Evolutionary conservation across 2,888 invertebrate species (phyloP).

Genomic region (Thereva nobilitata): DNA sequence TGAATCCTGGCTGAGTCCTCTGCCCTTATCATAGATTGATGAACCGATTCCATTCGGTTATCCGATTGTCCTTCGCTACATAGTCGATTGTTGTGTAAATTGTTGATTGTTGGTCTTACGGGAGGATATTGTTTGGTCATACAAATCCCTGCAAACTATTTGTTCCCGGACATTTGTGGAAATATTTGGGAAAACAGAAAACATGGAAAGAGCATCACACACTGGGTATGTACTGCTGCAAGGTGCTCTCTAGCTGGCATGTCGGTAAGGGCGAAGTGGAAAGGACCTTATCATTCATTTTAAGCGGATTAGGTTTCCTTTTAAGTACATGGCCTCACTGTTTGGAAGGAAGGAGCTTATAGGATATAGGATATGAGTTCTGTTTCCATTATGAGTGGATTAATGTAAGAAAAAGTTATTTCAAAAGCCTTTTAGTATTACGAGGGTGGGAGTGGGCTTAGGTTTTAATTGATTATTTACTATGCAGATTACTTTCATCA

Average conservation of each 20-base stretch:
- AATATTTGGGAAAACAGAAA: conserved; percentile 25
- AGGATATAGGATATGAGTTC: too few species aligned
- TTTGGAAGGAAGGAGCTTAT: too few species aligned
- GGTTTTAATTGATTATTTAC: too few species aligned
- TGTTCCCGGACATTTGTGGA: conserved; percentile 9
- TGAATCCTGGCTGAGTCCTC: conserved; percentile 12
- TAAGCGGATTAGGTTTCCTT: conserved; percentile 18
- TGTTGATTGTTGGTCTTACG: conserved; percentile 32
- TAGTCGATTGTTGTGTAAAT: conserved; percentile 33
- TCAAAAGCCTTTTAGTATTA: too few species aligned
- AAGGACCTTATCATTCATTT: conserved; percentile 10
- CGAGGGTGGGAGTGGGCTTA: too few species aligned
- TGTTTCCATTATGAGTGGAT: too few species aligned
- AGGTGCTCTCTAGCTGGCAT: too few species aligned
- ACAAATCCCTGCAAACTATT: conserved; percentile 29
- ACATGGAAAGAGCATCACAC: conserved; percentile 13
- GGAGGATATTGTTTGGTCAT: conserved; percentile 29
- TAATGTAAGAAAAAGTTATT: too few species aligned
- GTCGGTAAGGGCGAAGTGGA: too few species aligned
- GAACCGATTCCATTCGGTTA: conserved; percentile 27
- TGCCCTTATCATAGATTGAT: conserved; percentile 28
- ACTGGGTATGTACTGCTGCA: neutral
- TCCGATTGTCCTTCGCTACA: conserved; percentile 24
- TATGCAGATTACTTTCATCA: too few species aligned
- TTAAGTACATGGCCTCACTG: neutral